Evolutionary conservation across 1,140 invertebrate genomes (phyloP).

Genomic region (Zaprionus kolodkinae): DNA sequence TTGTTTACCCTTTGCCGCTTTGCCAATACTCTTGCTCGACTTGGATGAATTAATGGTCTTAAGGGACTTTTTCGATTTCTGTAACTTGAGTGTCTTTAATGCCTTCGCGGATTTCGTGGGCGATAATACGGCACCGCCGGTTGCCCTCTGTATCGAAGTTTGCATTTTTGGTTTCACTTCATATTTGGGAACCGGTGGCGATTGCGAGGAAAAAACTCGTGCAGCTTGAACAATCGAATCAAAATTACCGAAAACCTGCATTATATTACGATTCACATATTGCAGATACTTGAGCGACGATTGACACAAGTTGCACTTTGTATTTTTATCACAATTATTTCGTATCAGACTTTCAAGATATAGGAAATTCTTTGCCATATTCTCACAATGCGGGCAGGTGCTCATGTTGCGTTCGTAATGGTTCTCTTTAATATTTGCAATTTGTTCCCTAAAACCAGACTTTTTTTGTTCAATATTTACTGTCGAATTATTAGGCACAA

Average conservation of each 20-base stretch:
- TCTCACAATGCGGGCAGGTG: conserved; percentile 75
- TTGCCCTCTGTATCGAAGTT: background rate
- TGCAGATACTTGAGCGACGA: conserved; percentile 75
- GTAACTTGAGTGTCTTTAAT: conserved; percentile 24
- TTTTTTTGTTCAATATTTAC: conserved; percentile 50
- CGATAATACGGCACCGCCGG: conserved; percentile 43
- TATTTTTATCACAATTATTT: conserved; percentile 57
- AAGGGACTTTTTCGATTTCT: conserved; percentile 49
- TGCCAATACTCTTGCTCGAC: conserved; percentile 36
- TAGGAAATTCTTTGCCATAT: conserved; percentile 80
- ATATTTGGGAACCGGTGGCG: conserved; percentile 61
- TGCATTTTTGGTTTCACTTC: conserved; percentile 34
- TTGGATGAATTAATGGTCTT: conserved; percentile 49
- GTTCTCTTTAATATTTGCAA: conserved; percentile 51
- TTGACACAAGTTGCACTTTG: conserved; percentile 65
- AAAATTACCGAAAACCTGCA: conserved; percentile 73
- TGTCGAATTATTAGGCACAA: conserved; percentile 75
- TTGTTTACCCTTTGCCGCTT: conserved; percentile 19
- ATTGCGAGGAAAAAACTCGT: conserved; percentile 53
- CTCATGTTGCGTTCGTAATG: conserved; percentile 26
- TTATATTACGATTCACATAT: conserved; percentile 74
- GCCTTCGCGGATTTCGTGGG: conserved; percentile 35
- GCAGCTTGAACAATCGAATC: conserved; percentile 69
- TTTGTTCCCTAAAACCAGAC: conserved; percentile 37
- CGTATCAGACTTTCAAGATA: conserved; percentile 81